Conservation (phyloP, 2,113 vertebrate genomes). For the Cheirogaleus medius region DNA sequence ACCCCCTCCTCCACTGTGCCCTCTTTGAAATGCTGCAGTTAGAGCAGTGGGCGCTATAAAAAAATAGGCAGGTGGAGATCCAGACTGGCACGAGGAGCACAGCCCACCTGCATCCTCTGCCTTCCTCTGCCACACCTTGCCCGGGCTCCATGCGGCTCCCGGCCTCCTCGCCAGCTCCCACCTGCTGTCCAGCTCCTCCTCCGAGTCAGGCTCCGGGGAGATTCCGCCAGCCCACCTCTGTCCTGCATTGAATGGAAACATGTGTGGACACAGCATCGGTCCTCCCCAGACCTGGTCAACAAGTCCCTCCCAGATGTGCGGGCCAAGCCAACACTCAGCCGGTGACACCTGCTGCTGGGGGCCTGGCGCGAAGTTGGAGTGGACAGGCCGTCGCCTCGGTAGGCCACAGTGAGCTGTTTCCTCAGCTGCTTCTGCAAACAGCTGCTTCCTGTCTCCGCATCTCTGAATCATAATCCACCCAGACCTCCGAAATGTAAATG, state of each 20-base stretch:
- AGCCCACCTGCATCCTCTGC: not conserved
- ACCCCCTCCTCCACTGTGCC: not conserved
- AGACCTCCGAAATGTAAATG: not conserved
- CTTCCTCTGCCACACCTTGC: not conserved
- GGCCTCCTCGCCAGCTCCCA: no score
- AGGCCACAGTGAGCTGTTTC: slow-evolving; percentile 1
- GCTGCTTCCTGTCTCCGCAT: not conserved
- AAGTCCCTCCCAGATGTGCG: not conserved
- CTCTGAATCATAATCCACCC: not conserved
- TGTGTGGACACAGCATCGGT: not conserved
- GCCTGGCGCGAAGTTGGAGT: not conserved
- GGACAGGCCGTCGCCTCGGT: accelerated
- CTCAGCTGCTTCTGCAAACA: not conserved
- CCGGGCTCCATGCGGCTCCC: no score
- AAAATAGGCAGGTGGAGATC: slow-evolving; percentile 8
- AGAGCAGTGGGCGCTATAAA: not conserved
- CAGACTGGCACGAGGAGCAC: not conserved
- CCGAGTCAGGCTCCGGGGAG: not conserved
- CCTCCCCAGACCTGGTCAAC: not conserved
- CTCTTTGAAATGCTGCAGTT: slow-evolving; percentile 21
- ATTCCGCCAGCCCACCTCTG: not conserved
- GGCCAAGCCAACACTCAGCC: accelerated
- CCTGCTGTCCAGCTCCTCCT: not conserved
- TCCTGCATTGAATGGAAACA: not conserved
- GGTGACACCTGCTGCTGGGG: accelerated